phyloP scores from a whole-genome alignment of 1,140 invertebrate species.

The Delia radicum region DNA sequence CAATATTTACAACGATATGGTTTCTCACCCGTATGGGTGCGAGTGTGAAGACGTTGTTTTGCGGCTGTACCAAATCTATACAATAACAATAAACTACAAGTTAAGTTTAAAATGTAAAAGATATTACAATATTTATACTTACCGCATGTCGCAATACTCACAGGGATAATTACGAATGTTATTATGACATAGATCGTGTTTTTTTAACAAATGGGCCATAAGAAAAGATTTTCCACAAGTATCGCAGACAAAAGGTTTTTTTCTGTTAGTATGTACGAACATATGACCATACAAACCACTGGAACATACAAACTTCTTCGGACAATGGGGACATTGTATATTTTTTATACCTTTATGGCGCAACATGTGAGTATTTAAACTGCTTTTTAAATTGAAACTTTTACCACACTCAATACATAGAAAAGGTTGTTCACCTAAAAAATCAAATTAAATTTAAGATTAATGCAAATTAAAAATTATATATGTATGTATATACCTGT shows the following conservation, averaged over 20 bases:
- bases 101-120: background rate
- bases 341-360: constrained; percentile 62
- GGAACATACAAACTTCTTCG: constrained; percentile 62
- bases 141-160: constrained; percentile 42
- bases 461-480: background rate
- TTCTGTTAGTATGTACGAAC: constrained; percentile 58
- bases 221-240: constrained; percentile 71
- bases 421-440: constrained; percentile 61
- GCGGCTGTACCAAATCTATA: constrained; percentile 30
- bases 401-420: constrained; percentile 66
- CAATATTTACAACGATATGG: constrained; percentile 60
- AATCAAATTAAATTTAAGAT: background rate
- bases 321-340: constrained; percentile 61
- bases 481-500: constrained; percentile 33
- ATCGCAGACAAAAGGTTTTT: constrained; percentile 67
- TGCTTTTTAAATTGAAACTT: constrained; percentile 61
- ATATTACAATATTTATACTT: background rate
- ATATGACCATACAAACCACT: constrained; percentile 62
- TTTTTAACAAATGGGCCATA: constrained; percentile 66
- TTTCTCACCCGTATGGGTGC: constrained; percentile 65
- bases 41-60: constrained; percentile 55
- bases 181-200: constrained; percentile 62
- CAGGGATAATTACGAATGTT: constrained; percentile 62
- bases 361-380: constrained; percentile 62
- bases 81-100: constrained; percentile 8